phyloP scores from a whole-genome alignment of 1,140 invertebrate genomes.

The Delia radicum region DNA sequence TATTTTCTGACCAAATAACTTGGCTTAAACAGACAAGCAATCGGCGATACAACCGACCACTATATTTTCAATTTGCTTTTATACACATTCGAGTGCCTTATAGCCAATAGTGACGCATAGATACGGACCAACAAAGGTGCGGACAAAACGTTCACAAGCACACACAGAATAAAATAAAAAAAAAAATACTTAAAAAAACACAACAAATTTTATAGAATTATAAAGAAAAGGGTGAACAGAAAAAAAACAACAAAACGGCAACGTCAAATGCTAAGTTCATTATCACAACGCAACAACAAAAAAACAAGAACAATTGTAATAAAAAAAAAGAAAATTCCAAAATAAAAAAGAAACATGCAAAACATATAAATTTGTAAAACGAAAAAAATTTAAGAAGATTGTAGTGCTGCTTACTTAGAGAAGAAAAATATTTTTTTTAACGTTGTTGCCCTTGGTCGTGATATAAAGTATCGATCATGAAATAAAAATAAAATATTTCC shows the following conservation, averaged over 20 bases:
- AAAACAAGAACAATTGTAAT: neutral
- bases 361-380: neutral
- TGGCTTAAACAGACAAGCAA: conserved; percentile 3
- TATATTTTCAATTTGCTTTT: neutral
- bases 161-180: neutral
- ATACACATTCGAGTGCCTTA: conserved; percentile 19
- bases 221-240: too few species aligned
- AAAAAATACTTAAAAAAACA: neutral
- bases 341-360: neutral
- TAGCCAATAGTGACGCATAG: conserved; percentile 11
- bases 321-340: conserved; percentile 7
- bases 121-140: conserved; percentile 16
- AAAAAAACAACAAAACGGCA: neutral
- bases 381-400: neutral
- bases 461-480: neutral
- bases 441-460: conserved; percentile 15
- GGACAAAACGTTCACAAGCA: conserved; percentile 16
- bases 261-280: conserved; percentile 17
- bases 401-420: too few species aligned
- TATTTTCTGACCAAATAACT: neutral
- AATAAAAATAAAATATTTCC: neutral
- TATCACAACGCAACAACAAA: neutral
- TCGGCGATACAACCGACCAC: conserved; percentile 1
- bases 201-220: neutral
- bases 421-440: too few species aligned